These are phyloP conservation scores for Acromyrmex heyeri DNA, from an alignment of 1,140 invertebrate species.

Conservation along the genomic window DNA sequence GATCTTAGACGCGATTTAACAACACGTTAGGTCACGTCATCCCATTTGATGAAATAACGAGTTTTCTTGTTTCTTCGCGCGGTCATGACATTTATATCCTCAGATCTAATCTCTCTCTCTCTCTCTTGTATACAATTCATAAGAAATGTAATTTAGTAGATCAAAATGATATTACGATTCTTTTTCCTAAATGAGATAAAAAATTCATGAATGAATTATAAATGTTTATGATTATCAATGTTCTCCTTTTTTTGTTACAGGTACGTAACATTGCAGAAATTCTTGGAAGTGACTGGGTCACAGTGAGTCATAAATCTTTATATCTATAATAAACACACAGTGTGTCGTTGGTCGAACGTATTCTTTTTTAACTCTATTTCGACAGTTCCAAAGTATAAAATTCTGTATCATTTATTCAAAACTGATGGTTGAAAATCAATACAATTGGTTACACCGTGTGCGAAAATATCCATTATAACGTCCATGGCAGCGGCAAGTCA, in stretches of 20 bases:
- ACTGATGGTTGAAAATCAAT: not conserved
- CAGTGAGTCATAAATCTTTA: conserved; percentile 23
- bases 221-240: not conserved
- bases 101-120: not conserved
- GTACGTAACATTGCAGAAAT: conserved; percentile 53
- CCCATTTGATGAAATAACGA: not conserved
- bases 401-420: not conserved
- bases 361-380: not conserved
- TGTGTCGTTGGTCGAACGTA: not conserved
- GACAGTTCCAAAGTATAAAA: not conserved
- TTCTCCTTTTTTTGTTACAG: conserved; percentile 68
- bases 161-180: not conserved
- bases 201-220: not conserved
- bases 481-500: not conserved
- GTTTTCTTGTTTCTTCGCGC: not conserved
- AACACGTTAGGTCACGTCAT: not conserved
- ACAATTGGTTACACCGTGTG: not conserved
- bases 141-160: not conserved
- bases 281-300: not conserved
- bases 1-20: not conserved
- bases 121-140: not conserved
- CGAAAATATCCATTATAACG: not conserved
- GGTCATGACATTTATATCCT: not conserved
- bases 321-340: not conserved
- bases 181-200: not conserved